A percentile compares a stretch with the other conserved stretches of the same genome.
Evolutionary conservation across 2,797 vertebrate genomes (phyloP).

Genomic region (Hozukius guyotensis): DNA sequence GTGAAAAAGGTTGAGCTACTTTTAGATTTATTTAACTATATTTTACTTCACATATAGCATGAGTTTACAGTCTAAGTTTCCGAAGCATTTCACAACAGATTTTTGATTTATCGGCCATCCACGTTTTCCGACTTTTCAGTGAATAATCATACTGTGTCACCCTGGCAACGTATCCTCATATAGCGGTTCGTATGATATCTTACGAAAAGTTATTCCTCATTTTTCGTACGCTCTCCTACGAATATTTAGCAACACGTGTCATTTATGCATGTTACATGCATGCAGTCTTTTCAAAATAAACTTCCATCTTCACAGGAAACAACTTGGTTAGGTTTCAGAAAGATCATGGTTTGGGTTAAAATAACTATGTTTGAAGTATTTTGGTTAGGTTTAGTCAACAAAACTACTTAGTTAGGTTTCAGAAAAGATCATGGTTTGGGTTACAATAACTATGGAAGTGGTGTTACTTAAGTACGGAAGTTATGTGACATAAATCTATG

Average conservation of each 20-base stretch:
- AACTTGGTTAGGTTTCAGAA: too few species aligned
- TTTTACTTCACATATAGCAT: background rate
- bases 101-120: background rate
- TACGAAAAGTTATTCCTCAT: background rate
- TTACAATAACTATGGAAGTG: too few species aligned
- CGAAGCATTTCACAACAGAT: background rate
- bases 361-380: too few species aligned
- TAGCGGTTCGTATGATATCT: fast-evolving
- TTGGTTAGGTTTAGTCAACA: too few species aligned
- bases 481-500: too few species aligned
- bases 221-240: too few species aligned
- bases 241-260: too few species aligned
- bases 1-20: background rate
- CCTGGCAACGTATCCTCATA: background rate
- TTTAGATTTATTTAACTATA: background rate
- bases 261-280: too few species aligned
- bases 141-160: conserved; percentile 4
- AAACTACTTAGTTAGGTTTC: too few species aligned
- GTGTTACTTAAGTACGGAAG: too few species aligned
- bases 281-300: background rate
- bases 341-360: too few species aligned
- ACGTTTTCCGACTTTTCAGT: background rate
- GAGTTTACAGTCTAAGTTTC: background rate
- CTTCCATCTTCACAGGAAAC: background rate
- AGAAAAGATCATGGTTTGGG: too few species aligned